phyloP scores from a whole-genome alignment of 2,113 vertebrate genomes.

The Ageneiosus marmoratus region DNA sequence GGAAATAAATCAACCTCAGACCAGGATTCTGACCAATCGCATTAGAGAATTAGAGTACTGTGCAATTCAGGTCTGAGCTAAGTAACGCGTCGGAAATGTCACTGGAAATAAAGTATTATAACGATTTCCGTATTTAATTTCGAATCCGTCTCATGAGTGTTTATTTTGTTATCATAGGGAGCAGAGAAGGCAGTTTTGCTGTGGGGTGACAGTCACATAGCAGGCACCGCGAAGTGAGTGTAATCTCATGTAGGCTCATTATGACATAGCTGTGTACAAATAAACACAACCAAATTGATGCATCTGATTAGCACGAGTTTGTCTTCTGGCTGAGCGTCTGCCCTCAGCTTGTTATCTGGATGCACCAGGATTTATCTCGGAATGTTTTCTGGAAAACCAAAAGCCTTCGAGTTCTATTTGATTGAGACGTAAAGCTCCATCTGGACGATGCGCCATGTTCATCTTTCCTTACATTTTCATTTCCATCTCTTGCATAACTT shows the following conservation, averaged over 20 bases:
- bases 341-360: constrained; percentile 22
- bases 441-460: constrained; percentile 28
- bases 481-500: neutral
- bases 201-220: constrained; percentile 9
- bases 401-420: neutral
- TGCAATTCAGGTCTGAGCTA: neutral
- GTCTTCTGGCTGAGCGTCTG: constrained; percentile 25
- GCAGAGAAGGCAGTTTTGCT: constrained; percentile 2
- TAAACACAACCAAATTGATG: constrained; percentile 42
- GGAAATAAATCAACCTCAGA: neutral
- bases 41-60: neutral
- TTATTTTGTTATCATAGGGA: neutral
- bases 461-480: neutral
- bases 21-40: neutral
- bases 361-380: neutral
- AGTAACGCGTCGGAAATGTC: neutral
- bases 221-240: neutral
- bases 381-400: neutral
- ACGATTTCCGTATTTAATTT: neutral
- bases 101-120: neutral
- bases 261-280: constrained; percentile 42
- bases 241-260: constrained; percentile 37
- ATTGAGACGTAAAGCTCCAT: constrained; percentile 31
- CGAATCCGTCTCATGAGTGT: neutral
- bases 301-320: constrained; percentile 44